Base-by-base conservation (phyloP, 2,888 invertebrate species). In the Cataglyphis albicans region DNA sequence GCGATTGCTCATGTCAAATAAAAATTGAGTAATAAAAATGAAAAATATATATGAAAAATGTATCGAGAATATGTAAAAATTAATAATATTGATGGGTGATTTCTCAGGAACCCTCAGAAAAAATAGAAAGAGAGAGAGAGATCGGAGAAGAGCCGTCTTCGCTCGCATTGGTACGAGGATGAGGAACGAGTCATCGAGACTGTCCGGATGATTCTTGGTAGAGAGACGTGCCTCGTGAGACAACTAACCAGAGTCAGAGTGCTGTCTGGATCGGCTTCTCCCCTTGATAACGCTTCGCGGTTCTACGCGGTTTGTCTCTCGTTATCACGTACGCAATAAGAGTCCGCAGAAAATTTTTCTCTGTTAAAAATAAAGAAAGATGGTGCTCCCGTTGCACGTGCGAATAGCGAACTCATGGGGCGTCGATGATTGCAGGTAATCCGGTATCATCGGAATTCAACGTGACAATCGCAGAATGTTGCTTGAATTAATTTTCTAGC, bases 181-280 rank as follows among this genome's bases (percentile, higher is more conserved):
- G 91, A 90, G 88, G 90, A 90, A 91, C 93, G 92, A 93, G 91
- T 92, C 92, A 92, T 91, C 92, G 92, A 91, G 89, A 91, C 84
- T 90, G 91, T 91, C 89, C 90, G 87, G 91, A 84, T 89, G 91
- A 93, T 94, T 94, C 94, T 92, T 85, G 91, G 94, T 94, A 93
- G 88, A 86, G 90, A 89, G 92, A 94, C 94, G 94, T 94, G 94
- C 93, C 91, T 92, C 91, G 94, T 91, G 91, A 94, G 92, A 93
- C 93, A 94, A 94, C 92, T 92, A 93, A 91, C 21, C 88, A 35
- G 35, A 35, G 84, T 87, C 90, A 87, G 44, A 74, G 89, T 90
- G 90, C 89, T 86, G 91, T 92, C 92, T 90, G 88, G 90, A 90
- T 87, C 89, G 87, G 91, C 90, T 90, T 87, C 84, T 57, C 57